A percentile compares a stretch with the other conserved stretches of the same genome.
These are phyloP conservation scores for Drosophila cracens DNA, from an alignment of 2,888 invertebrate species.

Conservation along the genomic window DNA sequence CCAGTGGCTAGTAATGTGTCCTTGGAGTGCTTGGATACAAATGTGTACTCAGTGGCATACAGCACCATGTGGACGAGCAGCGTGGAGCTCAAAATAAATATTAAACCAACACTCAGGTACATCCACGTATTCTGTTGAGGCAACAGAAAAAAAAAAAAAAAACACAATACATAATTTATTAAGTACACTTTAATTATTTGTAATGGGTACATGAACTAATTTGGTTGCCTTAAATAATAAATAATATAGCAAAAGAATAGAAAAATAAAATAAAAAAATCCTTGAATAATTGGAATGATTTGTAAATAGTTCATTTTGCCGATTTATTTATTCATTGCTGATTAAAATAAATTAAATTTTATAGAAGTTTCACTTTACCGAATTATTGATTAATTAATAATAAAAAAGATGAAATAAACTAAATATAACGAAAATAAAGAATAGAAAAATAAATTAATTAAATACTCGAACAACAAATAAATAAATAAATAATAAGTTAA, in stretches of 20 bases:
- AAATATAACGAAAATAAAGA: neutral
- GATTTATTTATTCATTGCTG: neutral
- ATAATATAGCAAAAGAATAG: neutral
- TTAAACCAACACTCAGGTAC: conserved; percentile 90
- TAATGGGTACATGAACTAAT: neutral
- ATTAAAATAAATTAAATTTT: neutral
- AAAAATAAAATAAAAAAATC: neutral
- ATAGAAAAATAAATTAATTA: neutral
- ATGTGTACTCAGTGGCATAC: conserved; percentile 88
- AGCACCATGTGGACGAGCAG: conserved; percentile 89
- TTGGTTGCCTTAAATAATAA: neutral
- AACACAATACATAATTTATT: neutral
- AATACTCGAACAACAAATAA: neutral
- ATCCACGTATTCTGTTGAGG: conserved; percentile 88
- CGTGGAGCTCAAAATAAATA: conserved; percentile 90
- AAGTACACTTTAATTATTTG: neutral
- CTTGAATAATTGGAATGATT: neutral
- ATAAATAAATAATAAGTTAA: neutral
- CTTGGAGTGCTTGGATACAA: conserved; percentile 90
- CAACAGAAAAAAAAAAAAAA: neutral
- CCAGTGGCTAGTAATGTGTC: conserved; percentile 89
- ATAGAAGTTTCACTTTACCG: neutral
- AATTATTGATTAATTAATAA: neutral
- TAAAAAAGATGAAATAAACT: neutral
- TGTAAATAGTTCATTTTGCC: neutral